Percentiles rank a stretch among this genome's conserved stretches.
These are phyloP conservation scores for Catocala fraxini DNA, from an alignment of 2,888 invertebrate species.

Conservation along the genomic window DNA sequence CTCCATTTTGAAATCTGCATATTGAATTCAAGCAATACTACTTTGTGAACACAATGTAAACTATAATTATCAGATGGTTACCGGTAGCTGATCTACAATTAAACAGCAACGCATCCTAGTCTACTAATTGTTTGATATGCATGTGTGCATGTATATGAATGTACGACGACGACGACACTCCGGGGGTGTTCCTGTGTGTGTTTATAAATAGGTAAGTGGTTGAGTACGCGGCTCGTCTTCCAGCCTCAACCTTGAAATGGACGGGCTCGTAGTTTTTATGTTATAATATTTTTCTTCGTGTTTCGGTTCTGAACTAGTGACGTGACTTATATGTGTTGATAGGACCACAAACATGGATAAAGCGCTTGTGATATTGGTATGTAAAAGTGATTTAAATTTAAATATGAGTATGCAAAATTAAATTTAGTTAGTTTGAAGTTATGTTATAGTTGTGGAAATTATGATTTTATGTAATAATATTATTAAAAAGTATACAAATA, in stretches of 20 bases:
- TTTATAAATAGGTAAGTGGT: constrained; percentile 83
- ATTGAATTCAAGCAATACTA: not conserved
- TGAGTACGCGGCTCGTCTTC: constrained; percentile 70
- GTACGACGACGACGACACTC: constrained; percentile 27
- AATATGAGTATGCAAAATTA: not conserved
- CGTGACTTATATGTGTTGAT: constrained; percentile 54
- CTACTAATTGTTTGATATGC: constrained; percentile 29
- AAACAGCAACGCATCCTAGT: constrained; percentile 49
- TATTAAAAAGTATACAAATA: too few species aligned
- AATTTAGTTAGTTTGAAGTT: too few species aligned
- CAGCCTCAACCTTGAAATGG: constrained; percentile 82
- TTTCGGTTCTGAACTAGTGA: constrained; percentile 53
- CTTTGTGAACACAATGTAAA: constrained; percentile 10
- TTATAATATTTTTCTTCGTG: constrained; percentile 39
- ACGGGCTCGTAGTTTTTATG: constrained; percentile 57
- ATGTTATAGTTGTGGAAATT: not conserved
- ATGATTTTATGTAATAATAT: not conserved
- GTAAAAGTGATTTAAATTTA: constrained; percentile 31
- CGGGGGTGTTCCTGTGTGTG: constrained; percentile 70
- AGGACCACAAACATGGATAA: constrained; percentile 68
- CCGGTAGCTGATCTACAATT: constrained; percentile 42
- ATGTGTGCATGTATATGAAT: constrained; percentile 48
- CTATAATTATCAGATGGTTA: constrained; percentile 48
- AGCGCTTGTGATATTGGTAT: constrained; percentile 69
- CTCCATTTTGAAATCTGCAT: too few species aligned